These are phyloP conservation scores for Propithecus deckenii DNA, from an alignment of 2,797 vertebrate genomes.

Conservation along the genomic window DNA sequence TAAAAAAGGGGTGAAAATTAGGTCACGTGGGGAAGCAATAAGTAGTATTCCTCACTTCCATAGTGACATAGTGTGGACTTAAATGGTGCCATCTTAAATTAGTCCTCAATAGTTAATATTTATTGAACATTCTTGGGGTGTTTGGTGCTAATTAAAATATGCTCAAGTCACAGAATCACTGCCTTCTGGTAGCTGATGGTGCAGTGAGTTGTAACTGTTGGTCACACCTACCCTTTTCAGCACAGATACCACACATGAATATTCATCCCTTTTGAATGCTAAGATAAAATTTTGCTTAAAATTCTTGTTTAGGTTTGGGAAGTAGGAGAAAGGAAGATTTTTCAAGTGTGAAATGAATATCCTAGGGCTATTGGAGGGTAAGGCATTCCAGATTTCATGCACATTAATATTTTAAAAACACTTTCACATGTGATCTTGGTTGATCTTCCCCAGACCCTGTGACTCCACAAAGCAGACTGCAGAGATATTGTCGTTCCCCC, in stretches of 20 bases:
- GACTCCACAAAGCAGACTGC: not conserved
- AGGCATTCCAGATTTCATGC: not conserved
- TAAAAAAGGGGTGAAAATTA: not conserved
- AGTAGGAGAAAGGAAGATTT: not conserved
- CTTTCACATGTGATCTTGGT: not conserved
- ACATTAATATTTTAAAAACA: not conserved
- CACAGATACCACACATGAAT: not conserved
- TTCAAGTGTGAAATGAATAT: slow-evolving; percentile 18
- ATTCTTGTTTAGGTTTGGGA: slow-evolving; percentile 5
- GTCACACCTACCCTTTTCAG: not conserved
- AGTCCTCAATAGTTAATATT: not conserved
- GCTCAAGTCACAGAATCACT: not conserved
- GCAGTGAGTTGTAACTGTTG: not conserved
- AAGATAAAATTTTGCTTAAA: not conserved
- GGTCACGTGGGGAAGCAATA: not conserved
- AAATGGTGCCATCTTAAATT: not conserved
- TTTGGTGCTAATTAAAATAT: not conserved
- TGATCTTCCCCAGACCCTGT: not conserved
- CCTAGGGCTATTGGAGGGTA: not conserved
- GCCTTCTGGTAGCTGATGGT: not conserved
- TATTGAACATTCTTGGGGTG: not conserved
- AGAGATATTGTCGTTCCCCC: not conserved
- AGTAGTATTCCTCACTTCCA: not conserved
- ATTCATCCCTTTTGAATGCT: not conserved
- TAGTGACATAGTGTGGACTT: not conserved